phyloP scores from a whole-genome alignment of 2,113 vertebrate species.

The Galbula dea region DNA sequence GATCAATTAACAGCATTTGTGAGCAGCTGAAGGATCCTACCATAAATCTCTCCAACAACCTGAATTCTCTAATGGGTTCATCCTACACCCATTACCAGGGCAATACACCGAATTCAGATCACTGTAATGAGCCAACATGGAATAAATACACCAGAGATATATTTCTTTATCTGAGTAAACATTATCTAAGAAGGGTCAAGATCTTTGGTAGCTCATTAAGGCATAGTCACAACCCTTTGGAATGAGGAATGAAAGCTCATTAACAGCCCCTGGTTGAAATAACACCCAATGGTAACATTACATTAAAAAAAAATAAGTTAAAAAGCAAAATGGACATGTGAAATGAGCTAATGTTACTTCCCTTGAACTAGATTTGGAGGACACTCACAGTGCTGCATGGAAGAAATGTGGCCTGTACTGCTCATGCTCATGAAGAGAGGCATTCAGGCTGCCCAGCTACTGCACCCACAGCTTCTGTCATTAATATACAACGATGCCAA shows the following conservation, averaged over 20 bases:
- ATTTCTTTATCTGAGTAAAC: not conserved
- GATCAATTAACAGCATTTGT: not conserved
- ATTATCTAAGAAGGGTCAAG: not conserved
- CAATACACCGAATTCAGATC: not conserved
- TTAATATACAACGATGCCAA: not conserved
- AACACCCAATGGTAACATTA: not conserved
- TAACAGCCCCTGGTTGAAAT: not conserved
- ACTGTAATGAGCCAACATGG: not conserved
- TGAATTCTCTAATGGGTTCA: not conserved
- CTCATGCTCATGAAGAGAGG: not conserved
- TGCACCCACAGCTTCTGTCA: not conserved
- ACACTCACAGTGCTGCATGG: not conserved
- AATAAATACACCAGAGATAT: not conserved
- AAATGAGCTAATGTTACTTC: not conserved
- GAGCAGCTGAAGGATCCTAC: not conserved
- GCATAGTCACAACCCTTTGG: not conserved
- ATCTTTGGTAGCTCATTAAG: not conserved
- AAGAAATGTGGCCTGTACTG: not conserved
- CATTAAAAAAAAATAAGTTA: not conserved
- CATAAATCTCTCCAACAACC: not conserved
- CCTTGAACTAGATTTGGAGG: not conserved
- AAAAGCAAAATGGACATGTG: fast-evolving
- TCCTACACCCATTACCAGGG: not conserved
- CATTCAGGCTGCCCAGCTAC: not conserved
- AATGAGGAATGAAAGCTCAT: not conserved